phyloP scores from a whole-genome alignment of 2,113 vertebrate genomes.

The Dinomys branickii region DNA sequence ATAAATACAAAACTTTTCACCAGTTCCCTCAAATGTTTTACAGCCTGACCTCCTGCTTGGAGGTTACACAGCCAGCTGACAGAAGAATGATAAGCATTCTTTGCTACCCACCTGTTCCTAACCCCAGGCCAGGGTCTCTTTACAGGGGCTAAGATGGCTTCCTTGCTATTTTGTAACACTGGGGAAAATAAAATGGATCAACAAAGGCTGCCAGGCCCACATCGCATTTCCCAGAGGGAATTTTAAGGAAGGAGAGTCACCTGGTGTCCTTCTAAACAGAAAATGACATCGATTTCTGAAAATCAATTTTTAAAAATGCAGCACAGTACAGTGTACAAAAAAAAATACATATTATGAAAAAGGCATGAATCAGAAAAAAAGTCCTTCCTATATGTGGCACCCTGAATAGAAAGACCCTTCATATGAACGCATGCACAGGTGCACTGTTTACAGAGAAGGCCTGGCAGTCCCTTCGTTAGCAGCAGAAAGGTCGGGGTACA shows the following conservation, averaged over 20 bases:
- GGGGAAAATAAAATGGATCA: background rate
- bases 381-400: background rate
- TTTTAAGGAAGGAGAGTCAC: background rate
- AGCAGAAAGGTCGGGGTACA: background rate
- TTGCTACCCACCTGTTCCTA: constrained; percentile 56
- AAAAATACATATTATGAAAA: background rate
- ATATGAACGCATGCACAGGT: background rate
- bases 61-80: constrained; percentile 29
- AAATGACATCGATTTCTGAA: constrained; percentile 8
- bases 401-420: background rate
- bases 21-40: constrained; percentile 58
- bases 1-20: constrained; percentile 63
- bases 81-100: constrained; percentile 62
- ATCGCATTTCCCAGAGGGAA: background rate
- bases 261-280: background rate
- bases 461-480: background rate
- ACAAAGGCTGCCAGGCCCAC: background rate
- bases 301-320: background rate
- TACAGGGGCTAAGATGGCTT: background rate
- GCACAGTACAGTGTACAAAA: background rate
- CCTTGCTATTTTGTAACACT: background rate
- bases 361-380: background rate
- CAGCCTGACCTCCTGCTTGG: constrained; percentile 51
- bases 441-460: background rate
- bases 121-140: background rate